Base-by-base conservation (phyloP, 2,113 vertebrate genomes). In the Dolichallabes microphthalmus region DNA sequence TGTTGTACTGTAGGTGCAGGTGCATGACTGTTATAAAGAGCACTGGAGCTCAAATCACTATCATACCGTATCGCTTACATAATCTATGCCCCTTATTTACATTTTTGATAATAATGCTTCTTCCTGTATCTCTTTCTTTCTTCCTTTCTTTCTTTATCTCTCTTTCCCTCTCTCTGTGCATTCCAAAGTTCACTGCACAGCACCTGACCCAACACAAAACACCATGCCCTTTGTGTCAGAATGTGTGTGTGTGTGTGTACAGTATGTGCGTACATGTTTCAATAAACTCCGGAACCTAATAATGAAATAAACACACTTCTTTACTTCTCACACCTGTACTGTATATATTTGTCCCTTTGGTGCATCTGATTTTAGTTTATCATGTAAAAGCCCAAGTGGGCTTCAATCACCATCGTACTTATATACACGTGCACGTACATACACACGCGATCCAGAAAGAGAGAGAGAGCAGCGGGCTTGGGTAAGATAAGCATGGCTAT, bases 401-500 rank as follows among this genome's bases (percentile, higher is more conserved):
- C 64, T 82, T 58, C 53, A 71, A 12, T 73, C 81, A 60, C 12
- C 57, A 50, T 35, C 39, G 76, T 74, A 82, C 74, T 55, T 52
- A 53, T 64, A 85, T 39, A 82, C 61, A 80, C 57, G 68, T 32
- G 61, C 86, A 68, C 30, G 10, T 19, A 73, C 32, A 20, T 19
- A 71, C 32, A 39, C 39, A 75, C 52, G 19, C 27, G 57, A 63
- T 71, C 61, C 0, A 25, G 55, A 71, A 7, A 63, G 82, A 53
- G 50, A 69, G 60, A 63, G 86, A 53, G 50, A 69, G 60, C 85
- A 81, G 27, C 20, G 88, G 90, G 87, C 86, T 86, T 80, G 74
- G 39, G 25, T 80, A 85, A 85, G 86, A 88, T 90, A 84, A 87
- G 87, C 79, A 45, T 88, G 87, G 89, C 88, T 93, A 92, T 94